Evolutionary conservation across 2,113 vertebrate genomes (phyloP).

Genomic region (Lontra canadensis): DNA sequence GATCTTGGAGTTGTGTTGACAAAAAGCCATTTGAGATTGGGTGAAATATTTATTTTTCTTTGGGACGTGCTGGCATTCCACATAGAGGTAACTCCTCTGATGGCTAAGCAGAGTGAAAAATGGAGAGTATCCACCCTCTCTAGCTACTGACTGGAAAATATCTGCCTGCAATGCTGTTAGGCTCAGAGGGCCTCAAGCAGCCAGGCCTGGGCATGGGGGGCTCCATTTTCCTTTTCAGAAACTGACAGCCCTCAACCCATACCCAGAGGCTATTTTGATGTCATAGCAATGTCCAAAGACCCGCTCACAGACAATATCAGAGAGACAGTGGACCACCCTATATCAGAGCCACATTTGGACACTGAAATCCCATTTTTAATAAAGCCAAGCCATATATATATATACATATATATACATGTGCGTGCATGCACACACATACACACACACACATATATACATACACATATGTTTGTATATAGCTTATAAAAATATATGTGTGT

Average conservation of each 20-base stretch:
- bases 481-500: no score
- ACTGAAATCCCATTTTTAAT: neutral
- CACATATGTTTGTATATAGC: no score
- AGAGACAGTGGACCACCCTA: neutral
- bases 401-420: neutral
- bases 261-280: no score
- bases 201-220: neutral
- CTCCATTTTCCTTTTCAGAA: neutral
- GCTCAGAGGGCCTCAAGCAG: neutral
- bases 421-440: rapidly evolving
- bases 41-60: neutral
- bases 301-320: neutral
- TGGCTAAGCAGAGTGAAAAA: neutral
- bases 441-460: no score
- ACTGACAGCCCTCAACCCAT: neutral
- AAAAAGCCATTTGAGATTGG: neutral
- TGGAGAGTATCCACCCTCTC: neutral
- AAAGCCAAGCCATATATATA: neutral
- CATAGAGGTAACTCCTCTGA: neutral
- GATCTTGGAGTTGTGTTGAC: neutral
- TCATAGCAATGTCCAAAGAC: neutral
- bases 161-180: neutral
- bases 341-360: neutral
- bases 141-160: neutral
- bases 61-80: neutral